These are phyloP conservation scores for Cataglyphis altisquamis DNA, from an alignment of 2,888 invertebrate species.

Conservation along the genomic window DNA sequence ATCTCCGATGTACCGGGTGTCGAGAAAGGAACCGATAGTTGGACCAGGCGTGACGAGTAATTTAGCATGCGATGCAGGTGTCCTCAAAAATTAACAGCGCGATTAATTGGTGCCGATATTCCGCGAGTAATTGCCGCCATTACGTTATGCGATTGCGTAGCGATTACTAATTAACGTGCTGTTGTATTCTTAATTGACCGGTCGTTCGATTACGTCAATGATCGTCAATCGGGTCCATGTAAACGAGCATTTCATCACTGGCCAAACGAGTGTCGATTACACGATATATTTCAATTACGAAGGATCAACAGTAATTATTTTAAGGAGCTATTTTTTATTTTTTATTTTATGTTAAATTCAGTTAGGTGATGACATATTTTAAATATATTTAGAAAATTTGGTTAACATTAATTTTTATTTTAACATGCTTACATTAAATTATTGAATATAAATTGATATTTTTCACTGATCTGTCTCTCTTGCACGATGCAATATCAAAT, in stretches of 20 bases:
- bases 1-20: conserved; percentile 80
- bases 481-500: conserved; percentile 8
- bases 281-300: neutral
- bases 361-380: neutral
- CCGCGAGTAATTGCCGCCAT: conserved; percentile 47
- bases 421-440: conserved; percentile 19
- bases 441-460: conserved; percentile 40
- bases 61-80: conserved; percentile 18
- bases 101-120: conserved; percentile 46
- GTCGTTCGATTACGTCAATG: conserved; percentile 36
- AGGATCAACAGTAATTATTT: conserved; percentile 3
- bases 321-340: conserved; percentile 7
- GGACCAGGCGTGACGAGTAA: neutral
- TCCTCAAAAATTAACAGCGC: conserved; percentile 38
- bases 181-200: conserved; percentile 34
- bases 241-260: conserved; percentile 32
- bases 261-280: conserved; percentile 41
- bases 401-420: conserved; percentile 20
- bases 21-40: conserved; percentile 46
- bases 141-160: conserved; percentile 28
- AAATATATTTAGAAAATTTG: neutral
- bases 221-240: conserved; percentile 38
- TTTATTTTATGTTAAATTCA: neutral
- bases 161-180: conserved; percentile 48
- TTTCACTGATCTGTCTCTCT: neutral